These are phyloP conservation scores for Horisme vitalbata DNA, from an alignment of 2,888 invertebrate species.

Conservation along the genomic window DNA sequence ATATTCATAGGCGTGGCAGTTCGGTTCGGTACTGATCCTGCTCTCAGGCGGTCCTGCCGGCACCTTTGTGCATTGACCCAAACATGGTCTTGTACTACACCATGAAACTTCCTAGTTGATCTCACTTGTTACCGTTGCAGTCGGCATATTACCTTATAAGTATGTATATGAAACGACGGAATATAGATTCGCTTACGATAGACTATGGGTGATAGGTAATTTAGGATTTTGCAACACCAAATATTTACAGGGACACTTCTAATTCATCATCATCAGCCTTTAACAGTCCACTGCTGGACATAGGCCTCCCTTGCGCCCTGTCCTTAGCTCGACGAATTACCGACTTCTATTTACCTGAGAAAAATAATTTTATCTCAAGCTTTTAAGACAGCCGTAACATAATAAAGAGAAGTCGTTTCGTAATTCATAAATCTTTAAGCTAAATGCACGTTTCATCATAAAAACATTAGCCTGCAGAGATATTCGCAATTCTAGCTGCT, in stretches of 20 bases:
- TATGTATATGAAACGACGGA: no score
- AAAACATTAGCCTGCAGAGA: not conserved
- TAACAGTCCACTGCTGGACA: no score
- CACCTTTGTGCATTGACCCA: constrained; percentile 76
- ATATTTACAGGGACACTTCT: no score
- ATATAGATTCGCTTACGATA: no score
- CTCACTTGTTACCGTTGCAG: constrained; percentile 48
- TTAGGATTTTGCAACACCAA: no score
- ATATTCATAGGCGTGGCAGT: constrained; percentile 18
- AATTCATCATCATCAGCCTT: no score
- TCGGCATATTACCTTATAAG: not conserved
- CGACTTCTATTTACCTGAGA: no score
- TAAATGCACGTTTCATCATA: not conserved
- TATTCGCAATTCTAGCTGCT: constrained; percentile 9
- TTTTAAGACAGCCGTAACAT: no score
- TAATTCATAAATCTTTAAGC: not conserved
- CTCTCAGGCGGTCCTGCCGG: constrained; percentile 56
- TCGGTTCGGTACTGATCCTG: constrained; percentile 35
- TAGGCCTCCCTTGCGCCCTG: no score
- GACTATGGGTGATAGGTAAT: no score
- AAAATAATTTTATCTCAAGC: no score
- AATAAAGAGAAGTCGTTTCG: not conserved
- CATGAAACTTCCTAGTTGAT: constrained; percentile 54
- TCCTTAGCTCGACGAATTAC: no score
- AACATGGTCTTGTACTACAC: constrained; percentile 59